Base-by-base conservation (phyloP, 1,140 invertebrate species). In the Latrodectus geometricus region DNA sequence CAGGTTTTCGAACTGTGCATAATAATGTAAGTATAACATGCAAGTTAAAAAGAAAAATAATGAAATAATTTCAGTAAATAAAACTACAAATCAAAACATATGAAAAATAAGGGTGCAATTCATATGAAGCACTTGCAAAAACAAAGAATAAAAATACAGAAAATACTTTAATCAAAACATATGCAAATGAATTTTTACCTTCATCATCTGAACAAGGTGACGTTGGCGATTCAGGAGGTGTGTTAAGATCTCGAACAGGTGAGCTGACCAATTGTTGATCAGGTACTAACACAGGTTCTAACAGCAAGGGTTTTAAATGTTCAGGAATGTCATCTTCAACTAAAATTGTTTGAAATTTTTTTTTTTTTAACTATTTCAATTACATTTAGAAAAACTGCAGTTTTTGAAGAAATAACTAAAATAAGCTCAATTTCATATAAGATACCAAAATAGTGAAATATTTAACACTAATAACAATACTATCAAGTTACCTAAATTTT, bases 121-220 rank as follows among this genome's bases (percentile, higher is more conserved):
- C 52, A 77, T 12, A 54, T 20, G 20, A 77, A 56, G 52, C 9
- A 77, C n/a, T 56, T 11, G 20, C 11, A 35, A 77, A n/a, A 61
- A 61, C 20, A 21, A 20, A 81, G 61, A 17, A 61, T 77, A 23
- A 79, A 15, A 54, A 72, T 49, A 66, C n/a, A n/a, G 11, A 77
- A 75, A 23, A 75, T 74, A 12, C 65, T 48, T 12, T 72, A 35
- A 85, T 48, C 48, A 8, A n/a, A 61, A 73, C 49, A 17, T 66
- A 83, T 85, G n/a, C n/a, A 54, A 8, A 78, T 12, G 76, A 17
- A 35, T 23, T 12, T 23, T 21, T 89, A 88, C 89, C 88, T 86
- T 90, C 89, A 70, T 90, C 90, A 80, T 90, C 90, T 21, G 90
- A 90, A 20, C 89, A 72, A 52, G 89, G 89, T n/a, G 89, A 89